Evolutionary conservation across 2,113 vertebrate species (phyloP), one percentile per base, ranked within the genome.

Genomic region (Tor tambroides): DNA sequence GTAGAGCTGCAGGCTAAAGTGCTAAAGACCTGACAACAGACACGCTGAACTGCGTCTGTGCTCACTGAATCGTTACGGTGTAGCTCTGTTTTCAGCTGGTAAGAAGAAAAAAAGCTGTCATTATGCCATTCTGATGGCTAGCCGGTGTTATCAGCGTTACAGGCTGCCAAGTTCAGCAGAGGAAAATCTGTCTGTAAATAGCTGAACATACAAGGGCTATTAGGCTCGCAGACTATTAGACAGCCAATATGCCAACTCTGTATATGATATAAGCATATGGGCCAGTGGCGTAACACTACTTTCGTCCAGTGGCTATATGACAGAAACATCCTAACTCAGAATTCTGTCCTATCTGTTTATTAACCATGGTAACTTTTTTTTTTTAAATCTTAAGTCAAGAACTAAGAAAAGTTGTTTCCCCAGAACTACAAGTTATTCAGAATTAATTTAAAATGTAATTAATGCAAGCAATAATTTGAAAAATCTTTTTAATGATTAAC

Each of bases 21-120:
- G 63, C 43, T 81, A 90, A 86, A 72, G 32, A 88, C 23, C 83
- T 84, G 88, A 85, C 81, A 90, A 78, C 78, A 87, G 32, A 43
- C 67, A 26, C 43, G 82, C 19, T 71, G 61, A 85, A 85, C 76
- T 83, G 54, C 81, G 61, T 61, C 81, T 49, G 28, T n/a, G 26
- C 71, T 78, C n/a, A 63, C 32, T 54, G 49, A 86, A 61, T 54
- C 49, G 51, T 54, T 77, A 51, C 30, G 43, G 21, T 75, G 79
- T 75, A 51, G 17, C 82, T 61, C 49, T 41, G 67, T 81, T 76
- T 71, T 56, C 59, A 56, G 5, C 21, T 56, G 51, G 26, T 28
- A 83, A 75, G 51, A 35, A 32, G 69, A 56, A 63, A 71, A 83
- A 71, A 87, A 72, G 28, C 28, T 87, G 86, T 77, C 76, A 82